A percentile compares a stretch with the other conserved stretches of the same genome.
Conservation (phyloP, 2,797 vertebrate genomes). For the Peromyscus nudipes region DNA sequence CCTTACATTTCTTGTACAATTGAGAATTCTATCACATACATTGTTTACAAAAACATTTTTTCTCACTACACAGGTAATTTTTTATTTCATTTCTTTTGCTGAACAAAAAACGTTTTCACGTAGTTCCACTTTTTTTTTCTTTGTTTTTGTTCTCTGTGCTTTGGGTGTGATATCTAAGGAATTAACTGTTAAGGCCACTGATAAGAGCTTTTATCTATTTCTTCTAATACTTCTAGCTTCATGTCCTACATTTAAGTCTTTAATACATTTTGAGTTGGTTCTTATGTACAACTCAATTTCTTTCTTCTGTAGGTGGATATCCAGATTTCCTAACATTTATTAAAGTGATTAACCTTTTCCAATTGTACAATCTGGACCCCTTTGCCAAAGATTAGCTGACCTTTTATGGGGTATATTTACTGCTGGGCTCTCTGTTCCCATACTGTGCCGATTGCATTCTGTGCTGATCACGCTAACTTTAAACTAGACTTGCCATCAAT, state of each 20-base stretch:
- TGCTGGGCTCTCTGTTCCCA: neutral
- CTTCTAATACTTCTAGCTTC: neutral
- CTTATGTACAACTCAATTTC: neutral
- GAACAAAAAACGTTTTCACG: neutral
- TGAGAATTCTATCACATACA: neutral
- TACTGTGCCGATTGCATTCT: neutral
- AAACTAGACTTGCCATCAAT: slow-evolving; percentile 8
- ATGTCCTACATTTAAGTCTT: neutral
- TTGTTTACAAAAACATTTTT: neutral
- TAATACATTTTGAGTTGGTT: neutral
- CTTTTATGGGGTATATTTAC: neutral
- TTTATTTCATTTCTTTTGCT: neutral
- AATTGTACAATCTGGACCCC: neutral
- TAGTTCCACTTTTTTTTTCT: neutral
- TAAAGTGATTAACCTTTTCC: neutral
- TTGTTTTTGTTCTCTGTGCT: neutral
- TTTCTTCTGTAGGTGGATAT: neutral
- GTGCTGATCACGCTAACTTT: neutral
- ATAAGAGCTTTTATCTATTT: neutral
- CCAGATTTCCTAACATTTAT: neutral
- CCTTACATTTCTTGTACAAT: neutral
- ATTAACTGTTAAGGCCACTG: neutral
- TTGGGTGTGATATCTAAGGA: neutral
- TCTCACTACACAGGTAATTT: neutral
- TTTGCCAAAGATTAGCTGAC: neutral